These are phyloP conservation scores for Clarias macrocephalus DNA, from an alignment of 2,113 vertebrate genomes.

Conservation along the genomic window DNA sequence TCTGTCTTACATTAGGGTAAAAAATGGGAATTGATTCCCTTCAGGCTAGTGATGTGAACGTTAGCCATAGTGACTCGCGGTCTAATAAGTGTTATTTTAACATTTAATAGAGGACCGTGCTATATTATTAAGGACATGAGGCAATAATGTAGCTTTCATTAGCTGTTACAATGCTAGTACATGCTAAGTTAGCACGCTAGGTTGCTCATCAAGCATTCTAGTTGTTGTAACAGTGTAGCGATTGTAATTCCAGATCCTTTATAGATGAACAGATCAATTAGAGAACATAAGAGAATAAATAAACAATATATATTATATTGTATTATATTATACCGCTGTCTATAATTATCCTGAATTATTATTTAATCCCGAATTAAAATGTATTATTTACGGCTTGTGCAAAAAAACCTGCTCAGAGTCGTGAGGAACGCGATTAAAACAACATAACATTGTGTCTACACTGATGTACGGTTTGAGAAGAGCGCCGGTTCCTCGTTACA, in stretches of 20 bases:
- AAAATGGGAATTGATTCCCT: too few relatives aligned
- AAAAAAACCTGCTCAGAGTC: background rate
- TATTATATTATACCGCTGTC: background rate
- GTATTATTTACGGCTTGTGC: background rate
- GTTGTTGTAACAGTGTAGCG: background rate
- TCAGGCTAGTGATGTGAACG: too few relatives aligned
- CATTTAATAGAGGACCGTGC: too few relatives aligned
- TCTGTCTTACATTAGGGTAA: too few relatives aligned
- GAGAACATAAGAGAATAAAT: background rate
- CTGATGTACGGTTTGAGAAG: too few relatives aligned
- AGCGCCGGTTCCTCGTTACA: constrained; percentile 18
- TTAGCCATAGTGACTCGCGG: too few relatives aligned
- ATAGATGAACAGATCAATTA: background rate
- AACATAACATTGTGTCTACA: background rate
- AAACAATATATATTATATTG: too few relatives aligned
- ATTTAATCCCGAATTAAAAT: background rate
- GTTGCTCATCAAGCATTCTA: background rate
- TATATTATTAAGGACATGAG: background rate
- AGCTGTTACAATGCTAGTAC: background rate
- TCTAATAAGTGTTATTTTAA: too few relatives aligned
- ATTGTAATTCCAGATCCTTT: background rate
- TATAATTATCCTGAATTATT: background rate
- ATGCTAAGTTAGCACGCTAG: background rate
- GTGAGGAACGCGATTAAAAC: background rate
- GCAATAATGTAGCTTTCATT: background rate